Base-by-base conservation (phyloP, 37 sponge, comb jelly and placozoan genomes). In the Oopsacas minuta region DNA sequence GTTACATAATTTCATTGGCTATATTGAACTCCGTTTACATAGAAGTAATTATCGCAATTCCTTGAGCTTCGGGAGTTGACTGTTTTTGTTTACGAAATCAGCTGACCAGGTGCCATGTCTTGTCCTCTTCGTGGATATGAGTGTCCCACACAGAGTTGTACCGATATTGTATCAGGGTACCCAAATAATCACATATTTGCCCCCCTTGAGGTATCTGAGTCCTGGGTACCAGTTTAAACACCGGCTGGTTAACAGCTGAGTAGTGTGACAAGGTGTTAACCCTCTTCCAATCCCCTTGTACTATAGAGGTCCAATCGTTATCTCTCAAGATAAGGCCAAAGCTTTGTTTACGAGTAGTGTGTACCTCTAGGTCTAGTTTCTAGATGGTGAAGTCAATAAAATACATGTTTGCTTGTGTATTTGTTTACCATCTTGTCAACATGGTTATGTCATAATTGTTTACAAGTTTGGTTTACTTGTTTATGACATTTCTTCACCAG, bases 251-350 rank as follows among this genome's bases (percentile, higher is more conserved):
- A 35, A 83, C 75, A 22, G 94, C 93, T 49, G 49, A 23, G 84
- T 95, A 97, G 85, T 97, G 99, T 35, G 37, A 83, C 36, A 97
- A 86, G 17, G 99, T 97, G 91, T 97, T 97, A 52, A 97, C 83
- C 32, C 84, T 84, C 87, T 86, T 93, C 95, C 95, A 97, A 37
- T 86, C 89, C 37, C 87, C 90, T 39, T 93, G 92, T 30, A 84
- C 84, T 0, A 89, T 75, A 7, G 86, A 91, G 83, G 88, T 85
- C 83, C 82, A 38, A 85, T 97, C 99, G 49, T 93, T 92, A 81
- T 95, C 95, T 36, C 95, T 52, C 37, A 97, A 85, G 35, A 96
- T 81, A 3, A 34, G 81, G 38, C 42, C 25, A 20, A 52, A 53
- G 0, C 52, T 23, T 36, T 85, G 39, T 34, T 30, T 28, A n/a